Base-by-base conservation (phyloP, 2,797 vertebrate species). In the Mallotus villosus region DNA sequence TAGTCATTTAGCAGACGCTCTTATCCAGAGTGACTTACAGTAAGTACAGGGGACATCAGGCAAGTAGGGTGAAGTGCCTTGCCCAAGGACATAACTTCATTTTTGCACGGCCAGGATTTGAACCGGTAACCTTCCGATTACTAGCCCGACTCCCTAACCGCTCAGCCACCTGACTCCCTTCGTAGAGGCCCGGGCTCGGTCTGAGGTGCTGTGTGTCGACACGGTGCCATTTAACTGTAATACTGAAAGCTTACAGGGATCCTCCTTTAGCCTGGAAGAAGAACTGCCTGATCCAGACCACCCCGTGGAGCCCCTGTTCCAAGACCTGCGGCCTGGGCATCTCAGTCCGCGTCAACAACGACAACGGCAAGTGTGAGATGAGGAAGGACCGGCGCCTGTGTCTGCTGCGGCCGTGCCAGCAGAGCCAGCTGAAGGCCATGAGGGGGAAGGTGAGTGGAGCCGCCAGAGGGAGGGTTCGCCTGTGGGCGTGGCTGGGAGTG, bases 261-360 rank as follows among this genome's bases (percentile, higher is more conserved):
- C 92, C 94, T 86, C 95, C 95, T 49, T 93, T 97, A 85, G 93
- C 93, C 89, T 93, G 95, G 95, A 97, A 95, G 94, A 95, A 92
- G 81, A 96, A 95, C 82, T 99, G 97, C 81, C 86, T 97, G 68
- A 85, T 97, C 59, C 97, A 99, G 91, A 95, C 93, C 68, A 98
- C 96, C 0, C 93, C 93, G 58, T 99, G 97, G 97, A 96, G 95
- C 34, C 91, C 95, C 41, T 99, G 97, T 78, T 98, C 97, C 29
- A 94, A 88, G 81, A 95, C 95, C 79, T 99, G 97, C 3, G 96
- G 93, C 63, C 90, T 97, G 63, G 97, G 97, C 61, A 95, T 99
- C 82, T 99, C 97, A 9, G 91, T 93, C 24, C 93, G 95, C 0
- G 93, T 98, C 77, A 96, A 94, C 89, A 99, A 98, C 0, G 92